Conservation (phyloP, 2,888 invertebrate species). For the Dione juno region DNA sequence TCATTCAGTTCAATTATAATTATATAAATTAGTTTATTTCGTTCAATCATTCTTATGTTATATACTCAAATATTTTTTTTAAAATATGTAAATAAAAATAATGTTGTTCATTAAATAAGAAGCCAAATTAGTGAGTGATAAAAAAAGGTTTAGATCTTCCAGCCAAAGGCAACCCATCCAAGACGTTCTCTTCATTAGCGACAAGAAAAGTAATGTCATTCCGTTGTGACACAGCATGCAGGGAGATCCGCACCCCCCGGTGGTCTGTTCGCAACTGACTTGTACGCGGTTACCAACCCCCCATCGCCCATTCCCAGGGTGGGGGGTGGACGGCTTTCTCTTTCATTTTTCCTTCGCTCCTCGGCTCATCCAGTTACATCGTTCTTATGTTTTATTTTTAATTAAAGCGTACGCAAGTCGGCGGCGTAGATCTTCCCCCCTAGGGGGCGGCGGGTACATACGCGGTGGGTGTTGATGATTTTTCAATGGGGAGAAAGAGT, state of each 20-base stretch:
- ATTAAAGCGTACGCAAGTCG: conserved; percentile 84
- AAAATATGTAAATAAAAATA: neutral
- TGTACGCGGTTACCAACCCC: conserved; percentile 67
- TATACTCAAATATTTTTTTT: neutral
- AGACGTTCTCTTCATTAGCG: conserved; percentile 82
- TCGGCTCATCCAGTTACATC: conserved; percentile 84
- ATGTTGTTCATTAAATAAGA: conserved; percentile 5
- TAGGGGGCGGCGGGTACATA: conserved; percentile 68
- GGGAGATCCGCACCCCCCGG: conserved; percentile 74
- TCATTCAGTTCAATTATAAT: neutral
- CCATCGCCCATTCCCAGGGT: conserved; percentile 56
- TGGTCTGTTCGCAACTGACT: conserved; percentile 78
- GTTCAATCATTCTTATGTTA: neutral
- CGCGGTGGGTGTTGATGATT: conserved; percentile 83
- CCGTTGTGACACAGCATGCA: conserved; percentile 77
- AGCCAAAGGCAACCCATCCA: conserved; percentile 65
- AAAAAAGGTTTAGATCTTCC: conserved; percentile 40
- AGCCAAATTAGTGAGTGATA: conserved; percentile 32
- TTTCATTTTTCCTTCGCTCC: conserved; percentile 84
- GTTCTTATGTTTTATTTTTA: conserved; percentile 85
- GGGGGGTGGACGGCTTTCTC: conserved; percentile 81
- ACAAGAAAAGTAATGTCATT: conserved; percentile 83
- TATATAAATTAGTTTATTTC: neutral
- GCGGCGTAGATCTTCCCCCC: conserved; percentile 79
- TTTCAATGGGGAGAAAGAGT: conserved; percentile 85